Evolutionary conservation across 2,888 invertebrate species (phyloP), one percentile per base, ranked within the genome.

Genomic region (Heliconius sara): DNA sequence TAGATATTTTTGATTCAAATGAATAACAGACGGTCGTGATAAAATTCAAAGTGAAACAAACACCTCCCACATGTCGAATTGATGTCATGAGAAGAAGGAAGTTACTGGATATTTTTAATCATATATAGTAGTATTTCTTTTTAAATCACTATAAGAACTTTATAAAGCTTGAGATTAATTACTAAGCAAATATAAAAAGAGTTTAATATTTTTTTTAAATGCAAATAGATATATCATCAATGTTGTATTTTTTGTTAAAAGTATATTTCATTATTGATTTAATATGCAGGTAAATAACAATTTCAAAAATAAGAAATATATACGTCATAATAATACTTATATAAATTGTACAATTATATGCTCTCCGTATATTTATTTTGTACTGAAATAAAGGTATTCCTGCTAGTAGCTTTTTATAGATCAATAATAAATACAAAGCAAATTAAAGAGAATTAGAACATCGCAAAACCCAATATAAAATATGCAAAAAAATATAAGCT

Each of bases 41-140:
- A 4, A 72, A 60, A 39, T 25, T 9, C 2, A 25, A 60, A 73
- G 9, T 60, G 73, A 73, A 60, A 22, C n/a, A 19, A 73, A 73
- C 70, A 70, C 70, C 43, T 70, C 43, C 43, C 70, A 70, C 25
- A 70, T 70, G 60, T 60, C 39, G 34, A n/a, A 57, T 72, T 7
- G n/a, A 72, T 60, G n/a, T 73, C 39, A 25, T 60, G 34, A 39
- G 39, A 73, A 60, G n/a, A 73, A 39, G 73, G n/a, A 60, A 57
- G n/a, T 60, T 39, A 73, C 57, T 72, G 57, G 30, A 57, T 72
- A 57, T 57, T 57, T 57, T 39, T 19, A 22, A 47, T 25, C n/a
- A 70, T 16, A 70, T 43, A 47, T 25, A 70, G 25, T 16, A 43
- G 22, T 22, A 9, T 67, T 67, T 34, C 10, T 60, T 60, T 60